phyloP scores from a whole-genome alignment of 2,797 vertebrate species.

The Sebastes cheni region DNA sequence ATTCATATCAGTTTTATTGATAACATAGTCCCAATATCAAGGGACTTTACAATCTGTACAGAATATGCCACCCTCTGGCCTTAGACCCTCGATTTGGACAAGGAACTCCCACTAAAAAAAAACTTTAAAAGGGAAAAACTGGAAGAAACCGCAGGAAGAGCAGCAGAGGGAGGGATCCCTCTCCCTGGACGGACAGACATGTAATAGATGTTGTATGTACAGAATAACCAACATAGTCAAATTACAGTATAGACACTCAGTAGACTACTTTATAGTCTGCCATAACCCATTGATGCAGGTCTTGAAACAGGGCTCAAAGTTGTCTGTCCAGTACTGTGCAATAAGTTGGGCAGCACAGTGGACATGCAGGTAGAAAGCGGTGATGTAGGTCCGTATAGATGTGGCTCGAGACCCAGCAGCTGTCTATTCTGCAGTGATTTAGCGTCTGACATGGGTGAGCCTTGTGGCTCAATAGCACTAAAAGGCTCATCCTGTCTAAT shows the following conservation, averaged over 20 bases:
- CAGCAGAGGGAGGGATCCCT: neutral
- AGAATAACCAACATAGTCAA: neutral
- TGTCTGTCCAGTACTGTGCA: neutral
- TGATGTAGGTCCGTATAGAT: neutral
- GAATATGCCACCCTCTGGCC: no score
- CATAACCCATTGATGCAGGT: neutral
- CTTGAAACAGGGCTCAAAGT: neutral
- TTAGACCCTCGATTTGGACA: neutral
- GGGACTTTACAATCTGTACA: no score
- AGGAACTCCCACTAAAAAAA: neutral
- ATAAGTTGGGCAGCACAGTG: neutral
- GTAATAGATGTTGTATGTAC: neutral
- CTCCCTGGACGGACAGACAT: neutral
- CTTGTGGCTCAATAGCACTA: slow-evolving; percentile 80
- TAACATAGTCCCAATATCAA: no score
- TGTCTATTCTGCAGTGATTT: slow-evolving; percentile 77
- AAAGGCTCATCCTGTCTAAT: slow-evolving; percentile 83
- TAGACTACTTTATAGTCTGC: neutral
- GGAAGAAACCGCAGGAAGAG: neutral
- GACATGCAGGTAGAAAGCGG: slow-evolving; percentile 18
- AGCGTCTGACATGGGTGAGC: slow-evolving; percentile 66
- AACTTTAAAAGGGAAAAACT: accelerated
- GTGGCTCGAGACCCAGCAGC: slow-evolving; percentile 44
- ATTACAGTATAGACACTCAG: neutral
- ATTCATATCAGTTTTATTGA: no score